A percentile compares a stretch with the other conserved stretches of the same genome.
Conservation (phyloP, 2,113 vertebrate species). For the Phocoena sinus region DNA sequence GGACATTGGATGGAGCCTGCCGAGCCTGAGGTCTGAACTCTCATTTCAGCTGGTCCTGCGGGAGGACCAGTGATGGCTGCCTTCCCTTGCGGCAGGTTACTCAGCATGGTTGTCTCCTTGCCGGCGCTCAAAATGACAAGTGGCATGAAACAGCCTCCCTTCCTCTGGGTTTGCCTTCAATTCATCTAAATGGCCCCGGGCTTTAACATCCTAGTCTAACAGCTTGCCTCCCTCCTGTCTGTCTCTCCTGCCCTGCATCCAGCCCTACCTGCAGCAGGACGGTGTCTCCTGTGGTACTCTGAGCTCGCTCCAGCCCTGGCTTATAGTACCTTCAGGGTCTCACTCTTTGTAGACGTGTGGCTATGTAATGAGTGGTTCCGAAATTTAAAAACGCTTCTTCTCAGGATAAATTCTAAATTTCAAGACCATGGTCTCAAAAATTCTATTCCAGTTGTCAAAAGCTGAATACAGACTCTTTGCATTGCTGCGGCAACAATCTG, state of each 20-base stretch:
- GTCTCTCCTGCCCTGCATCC: background rate
- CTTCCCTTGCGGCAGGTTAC: background rate
- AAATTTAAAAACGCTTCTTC: background rate
- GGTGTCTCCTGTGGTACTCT: background rate
- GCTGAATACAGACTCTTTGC: background rate
- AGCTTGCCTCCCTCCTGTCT: background rate
- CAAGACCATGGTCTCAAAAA: background rate
- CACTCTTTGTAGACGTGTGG: background rate
- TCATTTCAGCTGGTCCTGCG: rapidly evolving
- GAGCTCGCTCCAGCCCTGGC: background rate
- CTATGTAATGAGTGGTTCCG: background rate
- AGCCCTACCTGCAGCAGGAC: background rate
- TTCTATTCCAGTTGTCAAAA: constrained; percentile 5
- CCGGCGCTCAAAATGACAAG: background rate
- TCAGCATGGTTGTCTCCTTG: background rate
- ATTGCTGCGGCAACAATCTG: constrained; percentile 21
- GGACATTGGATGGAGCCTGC: too few relatives aligned
- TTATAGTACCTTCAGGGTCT: background rate
- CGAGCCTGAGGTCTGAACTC: too few relatives aligned
- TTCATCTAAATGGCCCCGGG: background rate
- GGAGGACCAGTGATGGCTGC: background rate
- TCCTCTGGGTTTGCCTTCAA: background rate
- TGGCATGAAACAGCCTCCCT: background rate
- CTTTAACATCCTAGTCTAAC: background rate
- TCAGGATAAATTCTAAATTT: constrained; percentile 21